A percentile compares a stretch with the other conserved stretches of the same genome.
Evolutionary conservation across 2,888 invertebrate genomes (phyloP).

Genomic region (Calameuta idolon): DNA sequence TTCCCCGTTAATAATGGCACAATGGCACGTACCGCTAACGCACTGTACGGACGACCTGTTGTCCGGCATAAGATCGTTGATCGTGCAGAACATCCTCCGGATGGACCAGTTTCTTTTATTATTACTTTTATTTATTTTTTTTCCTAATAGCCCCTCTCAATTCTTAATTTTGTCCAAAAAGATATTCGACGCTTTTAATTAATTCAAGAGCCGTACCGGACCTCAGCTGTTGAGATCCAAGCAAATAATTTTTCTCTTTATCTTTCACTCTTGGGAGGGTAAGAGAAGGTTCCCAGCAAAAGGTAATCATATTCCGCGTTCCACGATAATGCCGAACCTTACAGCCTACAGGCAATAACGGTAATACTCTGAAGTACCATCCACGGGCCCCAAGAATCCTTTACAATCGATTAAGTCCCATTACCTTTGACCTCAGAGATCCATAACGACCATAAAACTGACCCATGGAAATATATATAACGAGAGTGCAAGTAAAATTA

Average conservation of each 20-base stretch:
- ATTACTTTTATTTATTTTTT: background rate
- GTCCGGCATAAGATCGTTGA: background rate
- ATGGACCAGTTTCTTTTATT: background rate
- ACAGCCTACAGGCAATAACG: constrained; percentile 62
- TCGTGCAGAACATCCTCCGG: background rate
- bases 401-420: background rate
- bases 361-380: constrained; percentile 21
- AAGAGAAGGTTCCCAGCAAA: constrained; percentile 43
- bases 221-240: background rate
- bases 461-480: background rate
- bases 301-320: constrained; percentile 65
- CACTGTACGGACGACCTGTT: background rate
- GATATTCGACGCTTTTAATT: background rate
- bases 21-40: constrained; percentile 3
- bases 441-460: background rate
- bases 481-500: constrained; percentile 50
- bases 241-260: background rate
- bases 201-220: background rate
- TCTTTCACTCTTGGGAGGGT: constrained; percentile 3
- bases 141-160: background rate
- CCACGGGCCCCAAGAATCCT: background rate
- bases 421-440: background rate
- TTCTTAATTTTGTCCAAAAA: no score
- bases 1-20: background rate
- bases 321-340: constrained; percentile 60